phyloP scores from a whole-genome alignment of 2,113 vertebrate genomes.

The Odocoileus virginianus region DNA sequence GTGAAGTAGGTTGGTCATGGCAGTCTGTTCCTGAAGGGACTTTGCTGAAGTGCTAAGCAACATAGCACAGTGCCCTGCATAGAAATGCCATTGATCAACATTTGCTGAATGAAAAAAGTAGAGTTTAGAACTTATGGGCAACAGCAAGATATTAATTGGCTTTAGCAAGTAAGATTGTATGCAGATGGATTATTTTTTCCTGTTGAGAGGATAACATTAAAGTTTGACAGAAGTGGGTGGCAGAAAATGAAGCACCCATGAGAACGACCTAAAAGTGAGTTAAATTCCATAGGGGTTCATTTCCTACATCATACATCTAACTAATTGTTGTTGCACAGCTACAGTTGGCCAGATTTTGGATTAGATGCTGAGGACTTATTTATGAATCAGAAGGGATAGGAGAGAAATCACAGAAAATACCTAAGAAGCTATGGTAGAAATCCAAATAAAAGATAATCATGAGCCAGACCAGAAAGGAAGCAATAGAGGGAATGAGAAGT shows the following conservation, averaged over 20 bases:
- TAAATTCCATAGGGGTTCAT: neutral
- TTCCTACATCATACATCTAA: neutral
- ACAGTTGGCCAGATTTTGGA: neutral
- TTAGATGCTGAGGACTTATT: neutral
- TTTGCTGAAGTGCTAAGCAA: neutral
- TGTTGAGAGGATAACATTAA: neutral
- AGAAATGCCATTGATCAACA: neutral
- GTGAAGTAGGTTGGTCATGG: neutral
- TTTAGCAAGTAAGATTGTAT: constrained; percentile 15
- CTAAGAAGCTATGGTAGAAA: neutral
- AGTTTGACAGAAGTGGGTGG: constrained; percentile 1
- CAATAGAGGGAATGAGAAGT: neutral
- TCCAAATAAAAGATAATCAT: neutral
- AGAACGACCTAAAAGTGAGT: neutral
- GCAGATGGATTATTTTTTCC: constrained; percentile 8
- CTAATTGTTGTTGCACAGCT: neutral
- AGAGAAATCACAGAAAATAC: neutral
- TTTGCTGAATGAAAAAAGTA: neutral
- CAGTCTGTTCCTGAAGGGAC: neutral
- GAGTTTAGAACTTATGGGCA: neutral
- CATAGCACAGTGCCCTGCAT: neutral
- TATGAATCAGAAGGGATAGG: neutral
- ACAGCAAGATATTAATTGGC: neutral
- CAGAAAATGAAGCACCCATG: neutral
- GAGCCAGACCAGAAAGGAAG: neutral